Base-by-base conservation (phyloP, 2,888 invertebrate species). In the Tetranychus piercei region DNA sequence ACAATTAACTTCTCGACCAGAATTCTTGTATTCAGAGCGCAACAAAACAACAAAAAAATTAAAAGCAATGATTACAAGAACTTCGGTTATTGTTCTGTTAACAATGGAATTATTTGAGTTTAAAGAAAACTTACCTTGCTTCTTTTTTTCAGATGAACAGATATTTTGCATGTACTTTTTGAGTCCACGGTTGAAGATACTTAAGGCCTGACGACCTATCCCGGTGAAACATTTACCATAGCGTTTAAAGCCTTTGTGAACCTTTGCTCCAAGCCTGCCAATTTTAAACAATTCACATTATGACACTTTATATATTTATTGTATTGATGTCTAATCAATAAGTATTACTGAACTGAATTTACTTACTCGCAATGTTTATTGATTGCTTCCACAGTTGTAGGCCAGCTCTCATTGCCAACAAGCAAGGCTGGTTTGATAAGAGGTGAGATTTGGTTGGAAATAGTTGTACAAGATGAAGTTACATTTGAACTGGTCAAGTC, bases 141-240 rank as follows among this genome's bases (percentile, higher is more conserved):
- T 69, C 8, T 69, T 69, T 11, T 20, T 23, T 1, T 11, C 11
- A n/a, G 69, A 23, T 23, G 11, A 23, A 22, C 69, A 69, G 1
- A 69, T 69, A 22, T 23, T 69, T 69, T 23, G 69, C 20, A 69
- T 20, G 69, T 20, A 69, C 20, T 69, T 69, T 69, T 23, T 20
- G 6, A 69, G 11, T 69, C 69, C 69, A 20, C 34, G 69, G 20
- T 20, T 18, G 22, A 69, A 20, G 6, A 69, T 69, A 5, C 5
- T 23, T 8, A 69, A n/a, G 11, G 69, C 69, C 20, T 69, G 69
- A 20, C 69, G 20, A 22, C 20, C n/a, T 20, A 69, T 18, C 8
- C 69, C 69, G 1, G n/a, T 69, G 5, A 69, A 23, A 69, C 69
- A 69, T 22, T 69, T 69, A 23, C 34, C 34, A 23, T 69, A 69